Evolutionary conservation across 1,140 invertebrate genomes (phyloP).

Genomic region (Macrobrachium nipponense): DNA sequence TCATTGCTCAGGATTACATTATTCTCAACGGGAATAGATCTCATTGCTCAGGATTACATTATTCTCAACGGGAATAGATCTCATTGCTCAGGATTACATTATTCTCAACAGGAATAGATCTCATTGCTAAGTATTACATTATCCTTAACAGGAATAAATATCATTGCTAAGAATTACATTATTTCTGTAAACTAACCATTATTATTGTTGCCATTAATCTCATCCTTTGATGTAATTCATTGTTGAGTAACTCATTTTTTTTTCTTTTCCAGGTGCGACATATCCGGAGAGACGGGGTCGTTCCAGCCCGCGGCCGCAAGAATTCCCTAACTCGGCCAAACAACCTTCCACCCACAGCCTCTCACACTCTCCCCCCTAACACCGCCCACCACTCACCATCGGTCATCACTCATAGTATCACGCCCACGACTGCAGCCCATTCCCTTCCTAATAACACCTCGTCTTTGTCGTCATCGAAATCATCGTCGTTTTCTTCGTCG

Average conservation of each 20-base stretch:
- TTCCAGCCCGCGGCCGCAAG: slow-evolving; percentile 17
- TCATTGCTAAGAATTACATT: too few species aligned
- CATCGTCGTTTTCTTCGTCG: background rate
- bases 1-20: too few species aligned
- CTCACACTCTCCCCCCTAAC: slow-evolving; percentile 45
- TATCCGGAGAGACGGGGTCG: slow-evolving; percentile 40
- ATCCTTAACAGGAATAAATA: too few species aligned
- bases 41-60: too few species aligned
- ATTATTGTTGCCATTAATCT: background rate
- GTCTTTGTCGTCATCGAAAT: background rate
- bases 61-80: too few species aligned
- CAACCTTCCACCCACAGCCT: slow-evolving; percentile 44
- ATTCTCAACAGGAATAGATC: too few species aligned
- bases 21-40: too few species aligned
- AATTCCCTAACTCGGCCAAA: slow-evolving; percentile 38
- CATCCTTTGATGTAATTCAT: background rate
- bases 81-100: too few species aligned
- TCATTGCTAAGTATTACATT: too few species aligned
- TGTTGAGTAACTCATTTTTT: background rate
- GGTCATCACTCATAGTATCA: slow-evolving; percentile 8
- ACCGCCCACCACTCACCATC: slow-evolving; percentile 5
- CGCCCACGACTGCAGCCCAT: background rate
- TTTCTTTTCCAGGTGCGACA: slow-evolving; percentile 43
- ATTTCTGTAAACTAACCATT: too few species aligned
- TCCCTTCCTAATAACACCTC: background rate